These are phyloP conservation scores for Sula dactylatra DNA, from an alignment of 2,113 vertebrate genomes.

Conservation along the genomic window DNA sequence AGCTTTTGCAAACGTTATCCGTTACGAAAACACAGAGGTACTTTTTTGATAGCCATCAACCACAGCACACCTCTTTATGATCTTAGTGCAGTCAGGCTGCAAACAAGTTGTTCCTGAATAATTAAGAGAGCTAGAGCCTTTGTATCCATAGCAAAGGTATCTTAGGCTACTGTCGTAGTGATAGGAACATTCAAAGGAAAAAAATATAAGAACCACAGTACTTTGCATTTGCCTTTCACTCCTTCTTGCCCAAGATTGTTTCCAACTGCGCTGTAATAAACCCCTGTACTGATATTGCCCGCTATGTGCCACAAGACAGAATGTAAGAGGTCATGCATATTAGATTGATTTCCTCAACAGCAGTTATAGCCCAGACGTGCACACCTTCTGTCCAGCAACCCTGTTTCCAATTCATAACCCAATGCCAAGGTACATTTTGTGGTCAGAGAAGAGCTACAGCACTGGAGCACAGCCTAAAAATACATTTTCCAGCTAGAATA, in stretches of 20 bases:
- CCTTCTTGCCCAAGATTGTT: background rate
- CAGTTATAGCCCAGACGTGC: fast-evolving
- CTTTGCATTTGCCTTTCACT: background rate
- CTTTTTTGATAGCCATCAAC: background rate
- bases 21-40: background rate
- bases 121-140: background rate
- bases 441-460: background rate
- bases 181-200: background rate
- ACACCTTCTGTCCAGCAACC: background rate
- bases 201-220: background rate
- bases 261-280: background rate
- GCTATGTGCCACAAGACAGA: background rate
- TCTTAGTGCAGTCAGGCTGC: background rate
- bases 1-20: background rate
- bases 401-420: background rate
- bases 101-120: background rate
- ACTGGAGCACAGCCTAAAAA: background rate
- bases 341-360: background rate
- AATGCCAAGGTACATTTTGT: background rate
- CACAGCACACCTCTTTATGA: background rate
- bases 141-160: background rate
- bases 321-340: background rate
- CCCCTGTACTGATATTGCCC: background rate
- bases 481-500: background rate
- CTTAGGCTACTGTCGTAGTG: background rate